A percentile compares a stretch with the other conserved stretches of the same genome.
Conservation (phyloP, 2,113 vertebrate genomes). For the Gadus macrocephalus region DNA sequence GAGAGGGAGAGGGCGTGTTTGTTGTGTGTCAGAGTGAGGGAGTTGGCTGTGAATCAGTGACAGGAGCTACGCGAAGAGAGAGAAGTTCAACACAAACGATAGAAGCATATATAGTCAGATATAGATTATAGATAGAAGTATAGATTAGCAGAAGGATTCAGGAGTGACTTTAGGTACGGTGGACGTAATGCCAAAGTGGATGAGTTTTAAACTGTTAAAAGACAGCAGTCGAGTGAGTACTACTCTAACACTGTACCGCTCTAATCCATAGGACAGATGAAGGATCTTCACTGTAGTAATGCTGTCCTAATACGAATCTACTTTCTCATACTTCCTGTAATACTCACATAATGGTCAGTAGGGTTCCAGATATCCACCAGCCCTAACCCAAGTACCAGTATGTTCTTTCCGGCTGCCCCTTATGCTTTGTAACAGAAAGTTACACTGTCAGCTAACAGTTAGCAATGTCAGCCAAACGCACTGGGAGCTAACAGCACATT, state of each 20-base stretch:
- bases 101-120: slow-evolving; percentile 12
- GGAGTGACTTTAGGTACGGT: slow-evolving; percentile 11
- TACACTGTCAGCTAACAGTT: too few relatives aligned
- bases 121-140: slow-evolving; percentile 16
- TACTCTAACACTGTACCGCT: not conserved
- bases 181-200: slow-evolving; percentile 74
- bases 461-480: too few relatives aligned
- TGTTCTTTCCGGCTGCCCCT: too few relatives aligned
- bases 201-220: slow-evolving; percentile 75
- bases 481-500: too few relatives aligned
- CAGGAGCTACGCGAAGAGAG: slow-evolving; percentile 17
- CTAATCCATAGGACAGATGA: not conserved
- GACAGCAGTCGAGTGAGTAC: slow-evolving; percentile 73
- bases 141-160: not conserved
- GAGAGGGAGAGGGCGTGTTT: slow-evolving; percentile 43
- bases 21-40: slow-evolving; percentile 20
- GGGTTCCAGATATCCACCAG: too few relatives aligned
- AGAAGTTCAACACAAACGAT: not conserved
- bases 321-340: not conserved
- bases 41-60: not conserved
- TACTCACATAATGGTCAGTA: not conserved
- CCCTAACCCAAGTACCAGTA: too few relatives aligned
- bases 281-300: not conserved
- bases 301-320: not conserved
- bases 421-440: too few relatives aligned